phyloP scores from a whole-genome alignment of 1,140 invertebrate species.

The Ceratoteleas bidentatus region DNA sequence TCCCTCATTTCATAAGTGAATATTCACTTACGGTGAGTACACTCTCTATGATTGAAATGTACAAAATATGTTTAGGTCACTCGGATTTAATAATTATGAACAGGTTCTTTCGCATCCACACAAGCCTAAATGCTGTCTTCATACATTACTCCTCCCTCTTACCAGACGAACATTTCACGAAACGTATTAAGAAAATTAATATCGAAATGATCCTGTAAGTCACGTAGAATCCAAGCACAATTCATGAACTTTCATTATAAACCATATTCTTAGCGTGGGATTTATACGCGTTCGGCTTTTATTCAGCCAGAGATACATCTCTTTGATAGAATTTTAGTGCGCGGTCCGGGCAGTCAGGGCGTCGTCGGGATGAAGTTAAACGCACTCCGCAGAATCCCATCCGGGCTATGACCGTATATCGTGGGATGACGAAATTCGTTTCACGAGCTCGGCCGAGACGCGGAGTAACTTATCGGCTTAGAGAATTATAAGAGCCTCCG shows the following conservation, averaged over 20 bases:
- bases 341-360: background rate
- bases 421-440: conserved; percentile 57
- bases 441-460: conserved; percentile 38
- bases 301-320: conserved; percentile 18
- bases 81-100: too few species aligned
- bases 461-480: conserved; percentile 63
- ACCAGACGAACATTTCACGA: background rate
- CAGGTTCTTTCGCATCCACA: too few species aligned
- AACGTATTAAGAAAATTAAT: background rate
- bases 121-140: too few species aligned
- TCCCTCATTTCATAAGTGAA: too few species aligned
- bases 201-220: background rate
- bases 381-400: conserved; percentile 29
- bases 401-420: conserved; percentile 43
- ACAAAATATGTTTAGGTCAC: too few species aligned
- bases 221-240: background rate
- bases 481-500: conserved; percentile 55
- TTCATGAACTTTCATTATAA: conserved; percentile 10
- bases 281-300: conserved; percentile 18
- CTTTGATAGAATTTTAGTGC: conserved; percentile 32
- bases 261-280: conserved; percentile 15
- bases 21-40: too few species aligned
- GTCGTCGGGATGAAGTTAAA: conserved; percentile 8
- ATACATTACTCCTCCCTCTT: too few species aligned
- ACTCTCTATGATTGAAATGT: too few species aligned